phyloP scores from a whole-genome alignment of 2,888 invertebrate genomes.

The Diarsia brunnea region DNA sequence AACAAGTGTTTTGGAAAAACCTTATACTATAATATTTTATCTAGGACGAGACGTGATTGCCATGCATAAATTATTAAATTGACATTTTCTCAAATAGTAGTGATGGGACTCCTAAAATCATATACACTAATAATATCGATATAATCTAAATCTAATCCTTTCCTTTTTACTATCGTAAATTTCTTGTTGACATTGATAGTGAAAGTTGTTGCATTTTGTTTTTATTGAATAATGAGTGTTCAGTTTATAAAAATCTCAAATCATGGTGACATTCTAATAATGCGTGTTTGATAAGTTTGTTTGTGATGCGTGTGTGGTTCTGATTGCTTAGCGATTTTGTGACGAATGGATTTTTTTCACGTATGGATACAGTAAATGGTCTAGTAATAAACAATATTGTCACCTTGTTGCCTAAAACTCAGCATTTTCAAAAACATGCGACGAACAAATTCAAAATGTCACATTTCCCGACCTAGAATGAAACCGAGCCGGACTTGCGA shows the following conservation, averaged over 20 bases:
- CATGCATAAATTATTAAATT: not conserved
- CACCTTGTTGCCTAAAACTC: too few relatives aligned
- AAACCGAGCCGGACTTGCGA: not conserved
- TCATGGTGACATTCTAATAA: not conserved
- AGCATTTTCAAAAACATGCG: not conserved
- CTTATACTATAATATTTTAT: not conserved
- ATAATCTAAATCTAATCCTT: not conserved
- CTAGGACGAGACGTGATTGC: not conserved
- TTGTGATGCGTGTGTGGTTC: too few relatives aligned
- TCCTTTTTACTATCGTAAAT: not conserved
- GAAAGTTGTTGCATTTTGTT: not conserved
- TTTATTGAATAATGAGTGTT: not conserved
- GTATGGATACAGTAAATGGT: not conserved
- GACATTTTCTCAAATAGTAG: constrained; percentile 12
- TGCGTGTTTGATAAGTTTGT: not conserved
- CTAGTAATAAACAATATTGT: not conserved
- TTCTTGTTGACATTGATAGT: not conserved
- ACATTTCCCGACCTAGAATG: constrained; percentile 13
- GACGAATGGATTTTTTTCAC: too few relatives aligned
- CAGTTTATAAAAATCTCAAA: not conserved
- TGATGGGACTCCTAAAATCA: not conserved
- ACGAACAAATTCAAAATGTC: too few relatives aligned
- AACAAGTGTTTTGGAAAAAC: not conserved
- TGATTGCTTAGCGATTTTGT: not conserved
- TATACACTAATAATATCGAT: constrained; percentile 2